phyloP scores from a whole-genome alignment of 2,888 invertebrate species.

The Diaphora mendica region DNA sequence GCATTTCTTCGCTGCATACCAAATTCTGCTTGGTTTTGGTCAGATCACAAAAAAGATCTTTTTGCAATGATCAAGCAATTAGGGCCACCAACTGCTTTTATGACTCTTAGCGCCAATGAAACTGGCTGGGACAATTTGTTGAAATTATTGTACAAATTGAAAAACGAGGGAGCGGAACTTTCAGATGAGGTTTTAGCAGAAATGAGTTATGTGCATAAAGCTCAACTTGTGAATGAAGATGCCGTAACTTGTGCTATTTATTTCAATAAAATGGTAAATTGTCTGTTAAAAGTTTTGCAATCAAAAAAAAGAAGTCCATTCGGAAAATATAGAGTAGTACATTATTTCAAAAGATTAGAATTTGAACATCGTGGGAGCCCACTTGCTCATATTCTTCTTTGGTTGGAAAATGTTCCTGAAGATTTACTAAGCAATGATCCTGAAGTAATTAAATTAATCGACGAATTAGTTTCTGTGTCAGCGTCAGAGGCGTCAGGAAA shows the following conservation, averaged over 20 bases:
- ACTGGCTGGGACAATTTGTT: conserved; percentile 51
- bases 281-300: conserved; percentile 51
- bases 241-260: conserved; percentile 27
- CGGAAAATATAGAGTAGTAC: conserved; percentile 49
- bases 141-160: neutral
- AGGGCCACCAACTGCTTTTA: conserved; percentile 64
- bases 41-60: conserved; percentile 61
- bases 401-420: conserved; percentile 61
- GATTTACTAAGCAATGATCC: conserved; percentile 24
- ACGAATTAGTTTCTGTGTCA: conserved; percentile 54
- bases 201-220: conserved; percentile 44
- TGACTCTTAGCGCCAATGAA: conserved; percentile 70
- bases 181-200: conserved; percentile 40
- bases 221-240: conserved; percentile 55
- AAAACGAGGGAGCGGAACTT: conserved; percentile 38
- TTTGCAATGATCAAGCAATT: conserved; percentile 70
- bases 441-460: conserved; percentile 44
- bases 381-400: conserved; percentile 60
- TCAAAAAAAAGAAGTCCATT: conserved; percentile 57
- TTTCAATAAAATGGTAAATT: conserved; percentile 64
- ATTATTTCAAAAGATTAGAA: conserved; percentile 61
- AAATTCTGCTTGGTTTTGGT: conserved; percentile 67
- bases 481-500: conserved; percentile 53
- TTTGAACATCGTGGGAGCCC: conserved; percentile 64
- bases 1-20: conserved; percentile 62